phyloP scores from a whole-genome alignment of 2,888 invertebrate genomes.

The Lithophane socia region DNA sequence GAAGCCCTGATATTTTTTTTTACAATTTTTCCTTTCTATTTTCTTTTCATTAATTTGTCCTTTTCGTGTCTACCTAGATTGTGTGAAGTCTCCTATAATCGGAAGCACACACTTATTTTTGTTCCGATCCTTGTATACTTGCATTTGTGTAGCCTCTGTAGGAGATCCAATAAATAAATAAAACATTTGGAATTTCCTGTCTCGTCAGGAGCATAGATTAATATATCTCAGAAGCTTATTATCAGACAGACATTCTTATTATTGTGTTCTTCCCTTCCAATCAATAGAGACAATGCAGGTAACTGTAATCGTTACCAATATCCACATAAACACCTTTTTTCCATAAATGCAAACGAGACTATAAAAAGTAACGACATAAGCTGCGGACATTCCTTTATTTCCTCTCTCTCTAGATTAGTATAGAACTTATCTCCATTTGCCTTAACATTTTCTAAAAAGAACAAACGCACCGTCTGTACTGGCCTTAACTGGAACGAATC shows the following conservation, averaged over 20 bases:
- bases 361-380: conserved; percentile 27
- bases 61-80: background rate
- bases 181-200: background rate
- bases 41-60: background rate
- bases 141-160: background rate
- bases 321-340: background rate
- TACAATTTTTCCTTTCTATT: background rate
- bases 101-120: too few species aligned
- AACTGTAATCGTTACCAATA: conserved; percentile 10
- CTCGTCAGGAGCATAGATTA: background rate
- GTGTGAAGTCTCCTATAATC: background rate
- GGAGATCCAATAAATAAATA: background rate
- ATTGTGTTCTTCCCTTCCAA: background rate
- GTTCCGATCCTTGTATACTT: background rate
- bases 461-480: conserved; percentile 44
- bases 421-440: conserved; percentile 42
- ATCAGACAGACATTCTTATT: background rate
- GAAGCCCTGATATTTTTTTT: background rate
- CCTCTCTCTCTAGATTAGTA: conserved; percentile 36
- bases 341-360: conserved; percentile 37
- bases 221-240: background rate
- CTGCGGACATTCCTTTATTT: conserved; percentile 47
- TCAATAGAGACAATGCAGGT: background rate
- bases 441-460: conserved; percentile 30
- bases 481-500: conserved; percentile 66